Evolutionary conservation across 2,113 vertebrate genomes (phyloP).

Genomic region (Entosphenus tridentatus): DNA sequence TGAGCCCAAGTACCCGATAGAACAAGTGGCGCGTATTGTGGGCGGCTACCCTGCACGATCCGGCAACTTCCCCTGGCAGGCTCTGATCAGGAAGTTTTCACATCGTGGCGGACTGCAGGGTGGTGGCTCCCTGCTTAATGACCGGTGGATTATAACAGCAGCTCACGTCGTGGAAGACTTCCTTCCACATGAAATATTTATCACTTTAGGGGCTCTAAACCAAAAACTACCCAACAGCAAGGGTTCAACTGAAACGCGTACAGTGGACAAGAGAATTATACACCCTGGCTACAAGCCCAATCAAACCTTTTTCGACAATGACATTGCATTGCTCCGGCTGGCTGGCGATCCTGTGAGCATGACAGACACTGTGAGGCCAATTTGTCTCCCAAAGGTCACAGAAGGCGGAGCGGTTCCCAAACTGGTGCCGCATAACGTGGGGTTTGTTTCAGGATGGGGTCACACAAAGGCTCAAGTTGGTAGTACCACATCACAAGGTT

Average conservation of each 20-base stretch:
- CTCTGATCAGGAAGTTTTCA: slow-evolving; percentile 23
- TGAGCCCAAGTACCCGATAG: slow-evolving; percentile 27
- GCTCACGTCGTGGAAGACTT: slow-evolving; percentile 41
- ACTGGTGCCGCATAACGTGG: no score
- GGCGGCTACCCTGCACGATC: slow-evolving; percentile 42
- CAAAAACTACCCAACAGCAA: no score
- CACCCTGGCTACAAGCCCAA: slow-evolving; percentile 58
- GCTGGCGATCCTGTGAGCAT: slow-evolving; percentile 28
- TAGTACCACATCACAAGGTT: no score
- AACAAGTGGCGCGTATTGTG: slow-evolving; percentile 55
- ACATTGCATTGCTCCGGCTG: slow-evolving; percentile 65
- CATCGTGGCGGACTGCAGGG: slow-evolving; percentile 54
- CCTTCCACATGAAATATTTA: no score
- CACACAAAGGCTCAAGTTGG: no score
- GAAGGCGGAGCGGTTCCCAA: no score
- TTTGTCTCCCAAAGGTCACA: slow-evolving; percentile 32
- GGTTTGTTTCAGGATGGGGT: no score
- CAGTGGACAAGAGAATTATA: slow-evolving; percentile 40
- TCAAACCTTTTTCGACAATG: slow-evolving; percentile 49
- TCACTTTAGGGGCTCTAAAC: no score
- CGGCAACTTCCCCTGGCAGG: slow-evolving; percentile 81
- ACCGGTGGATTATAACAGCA: slow-evolving; percentile 62
- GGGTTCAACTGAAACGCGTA: slow-evolving; percentile 20
- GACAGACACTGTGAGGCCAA: slow-evolving; percentile 28
- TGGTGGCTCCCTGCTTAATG: slow-evolving; percentile 60